These are phyloP conservation scores for Agrochola lychnidis DNA, from an alignment of 2,888 invertebrate species.

Conservation along the genomic window DNA sequence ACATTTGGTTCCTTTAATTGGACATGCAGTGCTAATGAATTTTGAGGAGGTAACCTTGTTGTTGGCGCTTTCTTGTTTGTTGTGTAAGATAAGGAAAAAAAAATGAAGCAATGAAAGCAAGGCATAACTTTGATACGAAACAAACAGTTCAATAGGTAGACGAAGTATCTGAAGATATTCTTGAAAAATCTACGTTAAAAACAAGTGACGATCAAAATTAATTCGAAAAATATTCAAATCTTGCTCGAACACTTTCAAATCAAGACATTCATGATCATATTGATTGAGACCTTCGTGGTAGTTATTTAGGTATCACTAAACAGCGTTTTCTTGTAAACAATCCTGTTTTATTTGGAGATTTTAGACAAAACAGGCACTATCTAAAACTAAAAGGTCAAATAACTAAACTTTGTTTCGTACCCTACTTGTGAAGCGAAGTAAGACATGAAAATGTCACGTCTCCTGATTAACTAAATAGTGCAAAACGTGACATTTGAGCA, in stretches of 20 bases:
- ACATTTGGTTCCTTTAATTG: constrained; percentile 73
- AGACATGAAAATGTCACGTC: constrained; percentile 69
- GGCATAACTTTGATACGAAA: background rate
- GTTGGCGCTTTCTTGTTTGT: background rate
- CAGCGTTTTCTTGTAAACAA: background rate
- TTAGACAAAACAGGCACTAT: background rate
- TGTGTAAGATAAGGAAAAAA: constrained; percentile 7
- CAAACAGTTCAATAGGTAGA: background rate
- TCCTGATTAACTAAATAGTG: constrained; percentile 57
- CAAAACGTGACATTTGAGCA: constrained; percentile 69
- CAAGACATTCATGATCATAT: background rate
- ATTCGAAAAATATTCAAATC: constrained; percentile 2
- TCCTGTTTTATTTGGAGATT: background rate
- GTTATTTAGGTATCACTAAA: background rate
- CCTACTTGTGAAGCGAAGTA: constrained; percentile 49
- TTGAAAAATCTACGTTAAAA: background rate
- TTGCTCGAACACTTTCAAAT: background rate
- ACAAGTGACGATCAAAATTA: background rate
- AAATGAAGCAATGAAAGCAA: background rate
- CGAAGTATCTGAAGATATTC: background rate
- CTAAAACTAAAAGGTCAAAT: constrained; percentile 10
- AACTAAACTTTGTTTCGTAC: constrained; percentile 18
- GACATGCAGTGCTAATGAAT: constrained; percentile 57
- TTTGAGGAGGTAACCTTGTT: constrained; percentile 42
- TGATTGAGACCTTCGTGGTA: background rate